Percentiles rank a stretch among this genome's conserved stretches.
These are phyloP conservation scores for Calameuta filiformis DNA, from an alignment of 2,888 invertebrate species.

Conservation along the genomic window DNA sequence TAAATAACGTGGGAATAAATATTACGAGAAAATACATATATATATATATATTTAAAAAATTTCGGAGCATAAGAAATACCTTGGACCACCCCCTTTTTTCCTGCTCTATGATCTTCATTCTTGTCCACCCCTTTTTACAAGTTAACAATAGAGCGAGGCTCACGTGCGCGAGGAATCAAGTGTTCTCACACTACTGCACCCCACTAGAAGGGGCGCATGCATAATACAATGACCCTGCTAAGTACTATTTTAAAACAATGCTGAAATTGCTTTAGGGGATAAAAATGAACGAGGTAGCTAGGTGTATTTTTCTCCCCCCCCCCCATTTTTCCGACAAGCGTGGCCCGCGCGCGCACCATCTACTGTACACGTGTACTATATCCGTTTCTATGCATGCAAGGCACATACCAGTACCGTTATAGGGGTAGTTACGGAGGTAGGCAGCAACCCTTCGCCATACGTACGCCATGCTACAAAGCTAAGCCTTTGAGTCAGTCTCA, in stretches of 20 bases:
- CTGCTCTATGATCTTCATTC: not conserved
- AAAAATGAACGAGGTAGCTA: slow-evolving; percentile 66
- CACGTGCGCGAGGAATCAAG: slow-evolving; percentile 66
- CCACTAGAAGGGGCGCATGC: slow-evolving; percentile 63
- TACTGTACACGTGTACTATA: not conserved
- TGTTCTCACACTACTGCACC: slow-evolving; percentile 60
- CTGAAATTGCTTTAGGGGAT: slow-evolving; percentile 67
- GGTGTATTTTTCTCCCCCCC: slow-evolving; percentile 65
- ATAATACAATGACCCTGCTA: slow-evolving; percentile 68
- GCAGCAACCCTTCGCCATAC: not conserved
- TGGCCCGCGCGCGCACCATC: slow-evolving; percentile 25
- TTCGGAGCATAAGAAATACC: not conserved
- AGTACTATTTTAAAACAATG: slow-evolving; percentile 68
- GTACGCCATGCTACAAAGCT: slow-evolving; percentile 54
- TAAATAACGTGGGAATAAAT: not conserved
- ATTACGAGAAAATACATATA: not conserved
- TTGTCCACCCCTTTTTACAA: slow-evolving; percentile 3
- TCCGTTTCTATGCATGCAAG: not conserved
- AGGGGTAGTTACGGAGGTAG: slow-evolving; percentile 41
- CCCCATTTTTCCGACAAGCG: slow-evolving; percentile 59
- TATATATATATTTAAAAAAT: too few species aligned
- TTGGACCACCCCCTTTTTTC: not conserved
- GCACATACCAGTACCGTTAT: slow-evolving; percentile 8
- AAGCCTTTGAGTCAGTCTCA: slow-evolving; percentile 65
- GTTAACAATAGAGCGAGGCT: slow-evolving; percentile 64